Evolutionary conservation across 2,797 vertebrate species (phyloP).

Genomic region (Pipistrellus pipistrellus): DNA sequence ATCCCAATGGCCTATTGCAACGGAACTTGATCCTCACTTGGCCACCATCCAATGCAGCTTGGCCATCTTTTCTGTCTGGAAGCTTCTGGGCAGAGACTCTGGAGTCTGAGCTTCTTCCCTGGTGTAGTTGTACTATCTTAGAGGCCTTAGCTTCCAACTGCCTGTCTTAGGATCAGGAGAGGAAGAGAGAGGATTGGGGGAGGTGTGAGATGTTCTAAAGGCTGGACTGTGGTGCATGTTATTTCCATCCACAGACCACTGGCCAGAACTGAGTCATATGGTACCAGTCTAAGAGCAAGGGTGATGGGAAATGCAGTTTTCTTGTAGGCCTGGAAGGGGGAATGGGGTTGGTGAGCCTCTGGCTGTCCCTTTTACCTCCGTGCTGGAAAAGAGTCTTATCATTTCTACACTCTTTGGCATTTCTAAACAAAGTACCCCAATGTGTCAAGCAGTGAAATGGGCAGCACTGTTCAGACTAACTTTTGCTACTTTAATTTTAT

Average conservation of each 20-base stretch:
- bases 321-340: neutral
- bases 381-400: neutral
- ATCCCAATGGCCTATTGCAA: neutral
- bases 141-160: neutral
- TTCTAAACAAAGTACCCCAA: neutral
- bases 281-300: neutral
- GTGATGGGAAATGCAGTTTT: neutral
- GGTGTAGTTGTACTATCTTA: neutral
- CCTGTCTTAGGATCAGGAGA: neutral
- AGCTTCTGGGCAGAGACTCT: too few relatives aligned
- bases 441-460: neutral
- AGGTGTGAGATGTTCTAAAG: neutral
- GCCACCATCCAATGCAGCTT: neutral
- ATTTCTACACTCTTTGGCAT: neutral
- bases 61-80: neutral
- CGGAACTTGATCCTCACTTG: neutral
- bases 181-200: neutral
- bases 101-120: neutral
- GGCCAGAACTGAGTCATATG: neutral
- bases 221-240: neutral
- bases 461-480: accelerated
- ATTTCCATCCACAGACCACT: neutral
- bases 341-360: neutral
- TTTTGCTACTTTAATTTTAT: neutral
- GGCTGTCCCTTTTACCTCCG: neutral